phyloP scores from a whole-genome alignment of 2,888 invertebrate genomes.

The Eupithecia subfuscata region DNA sequence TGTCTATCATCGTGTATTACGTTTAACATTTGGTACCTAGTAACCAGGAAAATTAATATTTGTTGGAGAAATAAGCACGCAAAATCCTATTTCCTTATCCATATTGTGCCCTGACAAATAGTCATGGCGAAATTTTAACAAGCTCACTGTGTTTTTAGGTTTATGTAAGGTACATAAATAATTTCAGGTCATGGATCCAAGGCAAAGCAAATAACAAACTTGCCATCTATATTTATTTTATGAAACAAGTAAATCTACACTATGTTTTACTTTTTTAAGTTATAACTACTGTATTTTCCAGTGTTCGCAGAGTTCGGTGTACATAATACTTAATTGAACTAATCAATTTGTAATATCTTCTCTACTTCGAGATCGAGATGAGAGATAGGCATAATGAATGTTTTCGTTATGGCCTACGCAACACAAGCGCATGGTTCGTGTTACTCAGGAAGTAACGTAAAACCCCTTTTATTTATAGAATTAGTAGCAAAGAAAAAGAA shows the following conservation, averaged over 20 bases:
- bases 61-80: not conserved
- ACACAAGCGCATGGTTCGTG: not conserved
- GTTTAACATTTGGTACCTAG: not conserved
- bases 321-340: slow-evolving; percentile 10
- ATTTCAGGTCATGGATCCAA: not conserved
- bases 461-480: not conserved
- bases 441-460: not conserved
- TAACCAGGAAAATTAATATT: not conserved
- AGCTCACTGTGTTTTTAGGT: not conserved
- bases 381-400: not conserved
- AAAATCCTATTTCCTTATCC: not conserved
- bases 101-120: not conserved
- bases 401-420: not conserved
- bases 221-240: not conserved
- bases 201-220: not conserved
- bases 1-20: not conserved
- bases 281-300: not conserved
- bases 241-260: not conserved
- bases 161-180: not conserved
- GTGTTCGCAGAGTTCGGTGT: not conserved
- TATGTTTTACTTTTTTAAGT: not conserved
- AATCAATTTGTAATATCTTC: slow-evolving; percentile 25
- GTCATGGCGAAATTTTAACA: not conserved
- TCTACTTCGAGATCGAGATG: slow-evolving; percentile 18
- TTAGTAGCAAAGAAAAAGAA: not conserved